Base-by-base conservation (phyloP, 2,797 vertebrate species). In the Bucorvus abyssinicus region DNA sequence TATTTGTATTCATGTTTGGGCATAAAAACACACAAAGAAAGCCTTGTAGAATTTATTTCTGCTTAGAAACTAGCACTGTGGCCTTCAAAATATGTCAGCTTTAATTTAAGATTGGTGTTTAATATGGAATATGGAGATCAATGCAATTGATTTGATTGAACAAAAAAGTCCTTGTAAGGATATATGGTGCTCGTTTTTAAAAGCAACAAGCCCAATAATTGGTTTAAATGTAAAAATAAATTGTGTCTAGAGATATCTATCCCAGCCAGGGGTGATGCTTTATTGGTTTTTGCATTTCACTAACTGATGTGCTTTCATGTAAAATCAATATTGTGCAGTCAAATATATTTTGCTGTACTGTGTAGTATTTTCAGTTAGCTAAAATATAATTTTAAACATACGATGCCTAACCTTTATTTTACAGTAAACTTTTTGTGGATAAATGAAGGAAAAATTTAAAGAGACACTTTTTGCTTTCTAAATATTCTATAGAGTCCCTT, bases 211-310 rank as follows among this genome's bases (percentile, higher is more conserved):
- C 70, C 84, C 91, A 96, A 95, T 97, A 97, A 97, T 97, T 97
- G 97, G 94, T 93, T 97, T 98, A 97, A 97, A 97, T 98, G 84
- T 97, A 97, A 97, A 97, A 98, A 96, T 97, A 98, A 97, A 97
- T 97, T 97, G 94, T 95, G 94, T 97, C 96, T 96, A 76, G 96
- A 97, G 94, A 96, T 97, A 97, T 96, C 90, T 96, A 90, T 93
- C 71, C 85, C 73, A 94, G 95, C 87, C 83, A 94, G 80, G 91
- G 96, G 86, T 97, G 94, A 97, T 97, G 89, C 65, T 96, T 97
- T 97, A 97, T 97, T 96, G 96, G 97, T 97, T 97, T 97, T 96
- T 97, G 61, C 83, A 97, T 98, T 97, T 98, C 94, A 94, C 96
- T 97, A 97, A 97, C 97, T 97, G 96, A 98, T 97, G 95, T 68